Base-by-base conservation (phyloP, 2,888 invertebrate species). In the Malacosoma neustria region DNA sequence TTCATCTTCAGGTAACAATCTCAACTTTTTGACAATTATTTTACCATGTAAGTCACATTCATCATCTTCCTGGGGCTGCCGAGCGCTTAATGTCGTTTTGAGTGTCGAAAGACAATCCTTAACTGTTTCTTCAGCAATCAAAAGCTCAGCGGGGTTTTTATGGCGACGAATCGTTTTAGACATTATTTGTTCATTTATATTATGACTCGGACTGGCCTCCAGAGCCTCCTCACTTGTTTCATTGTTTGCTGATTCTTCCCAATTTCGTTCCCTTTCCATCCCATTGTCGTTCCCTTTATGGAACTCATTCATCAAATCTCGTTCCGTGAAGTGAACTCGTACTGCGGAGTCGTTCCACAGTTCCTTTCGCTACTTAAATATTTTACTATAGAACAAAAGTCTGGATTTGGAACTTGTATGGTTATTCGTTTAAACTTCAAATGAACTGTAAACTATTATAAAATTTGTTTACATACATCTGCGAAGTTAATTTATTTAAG, bases 1-100 rank as follows among this genome's bases (percentile, higher is more conserved):
- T n/a, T 44, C 40, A 15, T 36, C 36, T 33, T 44, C 41, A 29
- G 46, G 32, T 34, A 47, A 42, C 41, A 35, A 34, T 40, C 46
- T 37, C 34, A 44, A 42, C 35, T 45, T 47, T 38, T 39, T 45
- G 29, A 44, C 47, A 22, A 45, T 35, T 34, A 34, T 34, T 34
- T 34, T 34, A 39, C 35, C 35, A 11, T 39, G 33, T 39, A 38
- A 33, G 36, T 46, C 44, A 38, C 42, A 46, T 11, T 44, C 44
- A 42, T 46, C 42, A 38, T 41, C 41, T 33, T 44, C 40, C 14
- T 41, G 39, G 14, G 30, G 14, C 29, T 31, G 34, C 38, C 39
- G 39, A 33, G 4, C 33, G 3, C 34, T 42, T 14, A 45, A 29
- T 12, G 42, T 45, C 30, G 29, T 30, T 41, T 45, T 41, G 22